Evolutionary conservation across 2,113 vertebrate species (phyloP).

Genomic region (Zosterops borbonicus): DNA sequence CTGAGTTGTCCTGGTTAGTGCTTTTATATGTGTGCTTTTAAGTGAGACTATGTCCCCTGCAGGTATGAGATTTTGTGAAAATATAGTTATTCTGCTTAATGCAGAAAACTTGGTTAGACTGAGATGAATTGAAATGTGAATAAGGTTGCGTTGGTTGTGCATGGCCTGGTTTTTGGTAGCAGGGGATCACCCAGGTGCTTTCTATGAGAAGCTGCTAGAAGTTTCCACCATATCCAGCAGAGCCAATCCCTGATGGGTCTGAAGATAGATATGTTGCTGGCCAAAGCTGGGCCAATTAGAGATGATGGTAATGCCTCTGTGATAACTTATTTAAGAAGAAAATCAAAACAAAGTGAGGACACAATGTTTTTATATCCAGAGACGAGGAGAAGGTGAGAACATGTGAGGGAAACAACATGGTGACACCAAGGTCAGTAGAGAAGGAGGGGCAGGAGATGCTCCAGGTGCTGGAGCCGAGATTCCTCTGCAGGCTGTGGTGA

Average conservation of each 20-base stretch:
- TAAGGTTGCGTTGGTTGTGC: background rate
- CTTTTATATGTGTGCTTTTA: background rate
- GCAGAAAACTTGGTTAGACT: background rate
- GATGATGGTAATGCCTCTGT: background rate
- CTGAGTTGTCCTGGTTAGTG: background rate
- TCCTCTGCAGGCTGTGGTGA: background rate
- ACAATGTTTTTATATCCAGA: background rate
- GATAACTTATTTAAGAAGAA: background rate
- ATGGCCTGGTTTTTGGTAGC: background rate
- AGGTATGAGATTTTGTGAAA: background rate
- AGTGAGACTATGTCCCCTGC: background rate
- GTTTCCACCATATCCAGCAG: background rate
- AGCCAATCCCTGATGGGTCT: background rate
- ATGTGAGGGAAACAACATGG: background rate
- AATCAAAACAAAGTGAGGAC: background rate
- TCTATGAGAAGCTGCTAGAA: background rate
- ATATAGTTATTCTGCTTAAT: background rate
- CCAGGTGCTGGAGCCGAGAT: fast-evolving
- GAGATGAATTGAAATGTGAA: background rate
- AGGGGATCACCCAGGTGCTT: background rate
- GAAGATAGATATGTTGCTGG: background rate
- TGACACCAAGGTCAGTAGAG: background rate
- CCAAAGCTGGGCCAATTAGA: background rate
- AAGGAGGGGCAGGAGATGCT: background rate
- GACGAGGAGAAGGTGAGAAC: background rate